A percentile compares a stretch with the other conserved stretches of the same genome.
phyloP scores from a whole-genome alignment of 2,797 vertebrate genomes.

The Anabacerthia variegaticeps region DNA sequence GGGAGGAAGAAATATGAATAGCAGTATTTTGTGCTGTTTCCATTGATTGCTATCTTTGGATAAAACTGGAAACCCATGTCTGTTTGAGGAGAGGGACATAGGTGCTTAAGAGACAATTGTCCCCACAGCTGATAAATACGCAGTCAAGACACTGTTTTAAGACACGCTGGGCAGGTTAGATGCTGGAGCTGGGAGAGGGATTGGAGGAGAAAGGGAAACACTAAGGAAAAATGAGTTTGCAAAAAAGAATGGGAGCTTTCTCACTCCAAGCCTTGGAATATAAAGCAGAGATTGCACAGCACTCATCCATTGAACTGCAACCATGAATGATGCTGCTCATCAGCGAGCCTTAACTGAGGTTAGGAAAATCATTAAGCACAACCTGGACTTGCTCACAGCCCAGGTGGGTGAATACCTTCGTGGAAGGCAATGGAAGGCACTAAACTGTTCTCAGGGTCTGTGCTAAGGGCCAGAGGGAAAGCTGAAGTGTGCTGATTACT shows the following conservation, averaged over 20 bases:
- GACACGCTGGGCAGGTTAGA: neutral
- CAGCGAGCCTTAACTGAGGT: neutral
- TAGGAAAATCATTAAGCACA: neutral
- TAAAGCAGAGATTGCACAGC: neutral
- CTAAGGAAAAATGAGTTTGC: neutral
- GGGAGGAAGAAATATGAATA: neutral
- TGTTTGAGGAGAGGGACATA: neutral
- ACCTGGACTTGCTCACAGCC: neutral
- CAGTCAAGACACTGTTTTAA: neutral
- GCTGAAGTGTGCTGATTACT: neutral
- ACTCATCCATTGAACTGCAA: neutral
- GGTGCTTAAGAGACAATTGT: neutral
- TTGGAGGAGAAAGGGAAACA: neutral
- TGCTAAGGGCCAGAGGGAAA: neutral
- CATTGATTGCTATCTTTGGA: neutral
- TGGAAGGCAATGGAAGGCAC: rapidly evolving
- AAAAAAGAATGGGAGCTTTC: neutral
- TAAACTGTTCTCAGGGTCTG: neutral
- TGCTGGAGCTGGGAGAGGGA: neutral
- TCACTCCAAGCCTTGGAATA: too few relatives aligned
- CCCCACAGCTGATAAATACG: rapidly evolving
- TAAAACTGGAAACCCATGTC: neutral
- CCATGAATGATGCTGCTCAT: neutral
- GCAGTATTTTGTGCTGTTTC: neutral
- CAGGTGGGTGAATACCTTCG: neutral